These are phyloP conservation scores for Chunga burmeisteri DNA, from an alignment of 2,113 vertebrate genomes.

Conservation along the genomic window DNA sequence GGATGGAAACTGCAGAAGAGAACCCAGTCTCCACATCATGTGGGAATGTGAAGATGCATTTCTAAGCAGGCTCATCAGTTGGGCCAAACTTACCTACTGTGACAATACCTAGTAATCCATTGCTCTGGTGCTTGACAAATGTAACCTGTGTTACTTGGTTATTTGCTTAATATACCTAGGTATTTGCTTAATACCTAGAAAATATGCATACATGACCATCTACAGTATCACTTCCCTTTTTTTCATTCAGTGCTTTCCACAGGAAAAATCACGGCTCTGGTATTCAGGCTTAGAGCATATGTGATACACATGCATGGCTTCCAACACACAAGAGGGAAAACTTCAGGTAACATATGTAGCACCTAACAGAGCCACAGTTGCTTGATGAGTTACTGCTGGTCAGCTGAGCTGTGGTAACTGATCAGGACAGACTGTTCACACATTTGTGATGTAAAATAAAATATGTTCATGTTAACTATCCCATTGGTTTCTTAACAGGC, in stretches of 20 bases:
- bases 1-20: background rate
- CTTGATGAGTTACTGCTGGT: background rate
- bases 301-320: background rate
- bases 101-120: background rate
- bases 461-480: background rate
- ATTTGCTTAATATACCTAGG: background rate
- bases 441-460: conserved; percentile 25
- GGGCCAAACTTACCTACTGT: background rate
- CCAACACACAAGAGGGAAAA: background rate
- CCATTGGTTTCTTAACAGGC: conserved; percentile 7
- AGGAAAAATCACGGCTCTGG: background rate
- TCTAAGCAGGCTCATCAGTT: background rate
- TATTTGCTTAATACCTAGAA: background rate
- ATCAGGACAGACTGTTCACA: background rate
- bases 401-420: background rate
- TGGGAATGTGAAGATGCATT: background rate
- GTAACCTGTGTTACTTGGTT: background rate
- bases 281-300: background rate
- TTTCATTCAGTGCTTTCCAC: background rate
- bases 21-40: background rate
- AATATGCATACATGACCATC: background rate
- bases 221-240: background rate
- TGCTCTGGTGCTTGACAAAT: background rate
- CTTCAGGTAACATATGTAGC: background rate
- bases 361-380: background rate